Conservation (phyloP, 2,797 vertebrate genomes). For the Podarcis lilfordi region DNA sequence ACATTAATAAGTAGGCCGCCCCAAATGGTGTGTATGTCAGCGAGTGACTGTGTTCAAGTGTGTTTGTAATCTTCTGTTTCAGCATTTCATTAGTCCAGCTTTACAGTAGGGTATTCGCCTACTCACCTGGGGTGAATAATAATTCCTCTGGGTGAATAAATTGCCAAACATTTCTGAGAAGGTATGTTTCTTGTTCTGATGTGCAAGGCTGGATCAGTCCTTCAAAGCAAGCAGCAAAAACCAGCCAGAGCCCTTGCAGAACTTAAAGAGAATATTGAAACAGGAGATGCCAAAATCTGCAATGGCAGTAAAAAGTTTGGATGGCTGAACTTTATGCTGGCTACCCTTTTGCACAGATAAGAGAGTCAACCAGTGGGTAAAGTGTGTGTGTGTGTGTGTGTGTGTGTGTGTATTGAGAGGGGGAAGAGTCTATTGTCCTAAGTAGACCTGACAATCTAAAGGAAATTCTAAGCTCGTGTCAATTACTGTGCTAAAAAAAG, state of each 20-base stretch:
- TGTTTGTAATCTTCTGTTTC: neutral
- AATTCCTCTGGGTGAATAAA: neutral
- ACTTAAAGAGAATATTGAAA: neutral
- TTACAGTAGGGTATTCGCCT: neutral
- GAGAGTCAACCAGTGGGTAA: neutral
- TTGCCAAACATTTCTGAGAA: neutral
- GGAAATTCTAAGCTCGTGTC: neutral
- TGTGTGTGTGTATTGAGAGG: neutral
- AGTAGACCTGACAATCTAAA: neutral
- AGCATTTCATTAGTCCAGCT: neutral
- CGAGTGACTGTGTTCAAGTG: neutral
- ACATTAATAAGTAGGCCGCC: slow-evolving; percentile 47
- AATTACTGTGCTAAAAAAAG: neutral
- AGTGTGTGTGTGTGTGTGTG: too few species aligned
- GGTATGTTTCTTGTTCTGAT: neutral
- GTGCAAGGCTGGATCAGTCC: neutral
- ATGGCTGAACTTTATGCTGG: neutral
- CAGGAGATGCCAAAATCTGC: neutral
- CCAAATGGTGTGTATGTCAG: neutral
- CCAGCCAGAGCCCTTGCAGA: slow-evolving; percentile 10
- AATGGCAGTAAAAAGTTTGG: neutral
- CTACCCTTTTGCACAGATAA: neutral
- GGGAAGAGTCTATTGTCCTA: neutral
- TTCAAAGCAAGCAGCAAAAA: slow-evolving; percentile 34
- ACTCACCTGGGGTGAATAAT: neutral